Conservation (phyloP, 2,888 invertebrate species). For the Torymus aiolomorphi region DNA sequence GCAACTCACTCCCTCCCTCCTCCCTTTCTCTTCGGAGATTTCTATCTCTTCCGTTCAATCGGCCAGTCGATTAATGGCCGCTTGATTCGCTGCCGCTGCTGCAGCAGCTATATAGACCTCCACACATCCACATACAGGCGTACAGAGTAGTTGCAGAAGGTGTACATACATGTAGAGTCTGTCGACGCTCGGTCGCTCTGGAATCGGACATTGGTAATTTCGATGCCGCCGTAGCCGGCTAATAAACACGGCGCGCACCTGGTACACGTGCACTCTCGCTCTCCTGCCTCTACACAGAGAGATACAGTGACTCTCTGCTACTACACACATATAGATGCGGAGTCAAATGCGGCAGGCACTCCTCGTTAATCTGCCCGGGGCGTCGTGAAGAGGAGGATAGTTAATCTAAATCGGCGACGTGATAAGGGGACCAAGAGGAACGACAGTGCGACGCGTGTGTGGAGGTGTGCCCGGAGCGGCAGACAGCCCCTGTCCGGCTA, state of each 20-base stretch:
- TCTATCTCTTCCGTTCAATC: slow-evolving; percentile 54
- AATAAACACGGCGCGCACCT: too few relatives aligned
- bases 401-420: background rate
- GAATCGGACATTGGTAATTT: slow-evolving; percentile 57
- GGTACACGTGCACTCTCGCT: too few relatives aligned
- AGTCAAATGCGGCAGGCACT: slow-evolving; percentile 17
- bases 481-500: background rate
- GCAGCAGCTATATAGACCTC: background rate
- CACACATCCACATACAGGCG: too few relatives aligned
- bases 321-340: background rate
- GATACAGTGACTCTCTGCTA: too few relatives aligned
- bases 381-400: background rate
- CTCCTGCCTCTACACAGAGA: too few relatives aligned
- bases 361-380: background rate
- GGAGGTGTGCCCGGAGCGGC: background rate
- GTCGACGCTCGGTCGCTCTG: background rate
- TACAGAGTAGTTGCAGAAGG: too few relatives aligned
- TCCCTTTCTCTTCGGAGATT: slow-evolving; percentile 21
- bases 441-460: too few relatives aligned
- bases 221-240: slow-evolving; percentile 23
- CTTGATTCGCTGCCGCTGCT: slow-evolving; percentile 12
- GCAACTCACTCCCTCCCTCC: background rate
- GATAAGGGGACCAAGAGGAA: too few relatives aligned
- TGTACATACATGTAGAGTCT: background rate
- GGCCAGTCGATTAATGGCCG: slow-evolving; percentile 52